A percentile compares a stretch with the other conserved stretches of the same genome.
Conservation (phyloP, 1,140 invertebrate genomes). For the Formica selysi region DNA sequence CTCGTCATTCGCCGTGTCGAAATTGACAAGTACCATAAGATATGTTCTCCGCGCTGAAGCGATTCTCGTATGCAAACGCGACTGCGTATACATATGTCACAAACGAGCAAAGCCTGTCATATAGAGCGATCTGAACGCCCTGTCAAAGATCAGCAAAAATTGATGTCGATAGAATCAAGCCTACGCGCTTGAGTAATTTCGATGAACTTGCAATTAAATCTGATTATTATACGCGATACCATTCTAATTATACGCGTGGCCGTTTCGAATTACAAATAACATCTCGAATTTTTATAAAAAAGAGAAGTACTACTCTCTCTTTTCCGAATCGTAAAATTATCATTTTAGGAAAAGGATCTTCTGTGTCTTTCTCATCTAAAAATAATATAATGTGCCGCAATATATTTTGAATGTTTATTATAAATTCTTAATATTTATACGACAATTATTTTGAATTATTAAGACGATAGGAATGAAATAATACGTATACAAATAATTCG, state of each 20-base stretch:
- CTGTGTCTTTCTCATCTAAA: not conserved
- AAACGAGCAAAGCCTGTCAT: conserved; percentile 17
- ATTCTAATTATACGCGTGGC: not conserved
- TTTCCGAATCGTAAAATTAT: not conserved
- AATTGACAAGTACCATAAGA: conserved; percentile 57
- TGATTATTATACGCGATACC: not conserved
- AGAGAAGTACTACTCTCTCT: not conserved
- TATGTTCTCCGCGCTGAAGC: conserved; percentile 43
- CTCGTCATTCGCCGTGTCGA: conserved; percentile 56
- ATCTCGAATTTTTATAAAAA: not conserved
- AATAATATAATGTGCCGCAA: not conserved
- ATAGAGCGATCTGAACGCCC: not conserved
- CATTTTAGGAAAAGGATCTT: not conserved
- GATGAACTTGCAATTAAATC: not conserved
- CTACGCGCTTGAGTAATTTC: conserved; percentile 31
- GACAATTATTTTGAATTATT: not conserved
- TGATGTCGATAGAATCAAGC: conserved; percentile 15
- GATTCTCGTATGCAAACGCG: conserved; percentile 21
- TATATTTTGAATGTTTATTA: not conserved
- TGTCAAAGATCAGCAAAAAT: conserved; percentile 14
- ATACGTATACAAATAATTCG: not conserved
- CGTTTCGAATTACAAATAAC: not conserved
- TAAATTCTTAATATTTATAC: not conserved
- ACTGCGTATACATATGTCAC: conserved; percentile 33
- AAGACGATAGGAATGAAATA: not conserved